Base-by-base conservation (phyloP, 23 tunicate species). In the Oikopleura dioica region DNA sequence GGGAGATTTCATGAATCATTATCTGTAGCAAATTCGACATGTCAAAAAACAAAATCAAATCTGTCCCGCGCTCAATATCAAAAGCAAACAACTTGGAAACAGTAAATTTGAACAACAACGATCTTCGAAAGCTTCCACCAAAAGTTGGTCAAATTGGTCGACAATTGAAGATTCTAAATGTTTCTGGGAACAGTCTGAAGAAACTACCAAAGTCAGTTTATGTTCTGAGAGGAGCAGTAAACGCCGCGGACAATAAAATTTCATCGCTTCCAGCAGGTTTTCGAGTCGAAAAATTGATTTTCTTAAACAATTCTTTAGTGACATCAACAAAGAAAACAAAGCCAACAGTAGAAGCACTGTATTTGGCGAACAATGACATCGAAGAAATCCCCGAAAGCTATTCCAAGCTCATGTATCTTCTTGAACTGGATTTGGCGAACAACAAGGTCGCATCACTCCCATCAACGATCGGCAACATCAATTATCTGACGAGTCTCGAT, bases 201-300 rank as follows among this genome's bases (percentile, higher is more conserved):
- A 81, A 76, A 33, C 75, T 94, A n/a, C 99, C 99, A 16, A 85
- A 81, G 36, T 86, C 99, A 44, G 83, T 94, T 29, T 94, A 94
- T 79, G 76, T 79, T 0, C 78, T 94, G 32, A 95, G 85, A 32
- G 81, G 83, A 26, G 72, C 85, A 0, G 59, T 94, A 50, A 83
- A 94, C 69, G 88, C 78, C 24, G 83, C 99, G n/a, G 84, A 85
- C 1, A 94, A 94, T 68, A 75, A 67, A 44, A 79, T 94, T 33
- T 85, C 79, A 38, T 38, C 80, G 32, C 78, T 94, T 0, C 99
- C 99, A 34, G 67, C 80, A 1, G 84, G n/a, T n/a, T n/a, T n/a
- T n/a, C n/a, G n/a, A n/a, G n/a, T n/a, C n/a, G n/a, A n/a, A n/a
- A n/a, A n/a, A n/a, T n/a, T n/a, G n/a, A n/a, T n/a, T n/a, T n/a